Evolutionary conservation across 35 echinoderm and acorn worm species (phyloP), one percentile per base, ranked within the genome.

Genomic region (Eucidaris tribuloides): DNA sequence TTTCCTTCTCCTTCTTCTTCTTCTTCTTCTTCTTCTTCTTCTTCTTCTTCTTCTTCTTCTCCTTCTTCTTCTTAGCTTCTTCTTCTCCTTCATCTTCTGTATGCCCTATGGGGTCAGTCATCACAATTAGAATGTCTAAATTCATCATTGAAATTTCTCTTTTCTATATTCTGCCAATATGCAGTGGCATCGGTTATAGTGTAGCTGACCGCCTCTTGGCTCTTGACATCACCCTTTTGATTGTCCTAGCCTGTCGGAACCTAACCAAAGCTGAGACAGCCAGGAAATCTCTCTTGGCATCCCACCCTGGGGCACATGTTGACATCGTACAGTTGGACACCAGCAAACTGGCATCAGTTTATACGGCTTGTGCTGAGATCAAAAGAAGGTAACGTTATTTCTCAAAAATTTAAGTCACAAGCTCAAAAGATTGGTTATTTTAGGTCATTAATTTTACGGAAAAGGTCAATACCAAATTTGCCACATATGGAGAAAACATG

Each of bases 221-320:
- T 25, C 19, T 90, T 19, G 95, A 98, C 37, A 46, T 82, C 5
- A 81, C 85, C 4, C 36, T 98, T 3, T 66, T 76, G 5, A 83
- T 98, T 29, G 92, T 91, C 78, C 38, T 98, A 28, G 95, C 95
- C 32, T 98, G 95, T 71, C 63, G 95, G 13, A 98, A 98, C 49
- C 36, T 92, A 2, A 74, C 66, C 33, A 89, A 63, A 66, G 95
- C 90, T 54, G 83, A 93, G n/a, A 77, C 31, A 42, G 95, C 95
- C 18, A 89, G 71, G 48, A 80, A 77, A 15, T 43, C 52, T n/a
- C 65, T 93, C 5, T 36, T 81, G 23, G 33, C 43, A 7, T 44
- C 79, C 17, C 81, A 90, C 57, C 77, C 56, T 22, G 58, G 45
- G 2, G 64, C 90, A 39, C 42, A 22, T 7, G 42, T 98, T 44